Conservation (phyloP, 2,888 invertebrate genomes). For the Trichopria drosophilae region DNA sequence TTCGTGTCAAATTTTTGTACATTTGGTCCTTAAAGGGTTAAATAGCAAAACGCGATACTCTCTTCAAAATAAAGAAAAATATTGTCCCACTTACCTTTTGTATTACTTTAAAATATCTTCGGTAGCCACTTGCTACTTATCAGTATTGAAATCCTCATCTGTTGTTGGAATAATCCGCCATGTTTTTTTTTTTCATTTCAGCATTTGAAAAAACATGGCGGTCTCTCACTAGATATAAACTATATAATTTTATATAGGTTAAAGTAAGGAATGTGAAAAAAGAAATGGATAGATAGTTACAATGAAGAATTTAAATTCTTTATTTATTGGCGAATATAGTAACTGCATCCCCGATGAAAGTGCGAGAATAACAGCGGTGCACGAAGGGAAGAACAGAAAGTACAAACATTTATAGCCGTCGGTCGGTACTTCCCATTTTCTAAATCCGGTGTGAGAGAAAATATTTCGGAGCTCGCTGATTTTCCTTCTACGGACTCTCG, state of each 20-base stretch:
- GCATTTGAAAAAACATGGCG: too few relatives aligned
- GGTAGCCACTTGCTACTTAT: too few relatives aligned
- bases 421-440: constrained; percentile 43
- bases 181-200: too few relatives aligned
- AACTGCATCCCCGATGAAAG: constrained; percentile 38
- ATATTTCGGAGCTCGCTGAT: constrained; percentile 43
- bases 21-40: too few relatives aligned
- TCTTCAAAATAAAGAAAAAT: too few relatives aligned
- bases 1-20: too few relatives aligned
- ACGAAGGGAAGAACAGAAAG: constrained; percentile 43
- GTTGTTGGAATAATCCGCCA: too few relatives aligned
- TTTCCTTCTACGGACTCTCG: constrained; percentile 43
- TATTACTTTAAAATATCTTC: too few relatives aligned
- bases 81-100: too few relatives aligned
- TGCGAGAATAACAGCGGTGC: constrained; percentile 43
- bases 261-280: not conserved
- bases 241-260: not conserved
- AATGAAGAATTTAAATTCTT: constrained; percentile 27
- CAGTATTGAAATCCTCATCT: too few relatives aligned
- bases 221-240: too few relatives aligned
- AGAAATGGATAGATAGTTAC: not conserved
- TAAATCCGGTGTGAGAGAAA: constrained; percentile 38
- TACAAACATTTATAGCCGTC: constrained; percentile 45
- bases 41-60: too few relatives aligned
- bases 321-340: constrained; percentile 48